Percentiles rank a stretch among this genome's conserved stretches.
Conservation (phyloP, 2,113 vertebrate genomes). For the Lanius collurio region DNA sequence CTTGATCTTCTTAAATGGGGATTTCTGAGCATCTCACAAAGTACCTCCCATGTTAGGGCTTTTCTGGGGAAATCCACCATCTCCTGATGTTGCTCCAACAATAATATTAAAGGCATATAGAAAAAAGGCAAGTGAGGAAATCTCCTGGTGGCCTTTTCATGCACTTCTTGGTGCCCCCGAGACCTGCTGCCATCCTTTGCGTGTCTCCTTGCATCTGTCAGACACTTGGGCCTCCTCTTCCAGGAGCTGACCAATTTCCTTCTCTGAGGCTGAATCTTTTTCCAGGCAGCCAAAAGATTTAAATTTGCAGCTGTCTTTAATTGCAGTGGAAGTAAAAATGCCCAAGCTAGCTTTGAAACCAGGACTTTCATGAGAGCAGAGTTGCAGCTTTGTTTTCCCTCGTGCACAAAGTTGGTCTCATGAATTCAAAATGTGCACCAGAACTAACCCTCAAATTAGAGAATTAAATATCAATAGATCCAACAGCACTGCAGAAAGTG, state of each 20-base stretch:
- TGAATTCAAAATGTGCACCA: neutral
- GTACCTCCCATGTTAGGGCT: neutral
- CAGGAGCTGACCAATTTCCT: conserved; percentile 4
- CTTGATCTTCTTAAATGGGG: neutral
- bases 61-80: neutral
- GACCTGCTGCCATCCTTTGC: neutral
- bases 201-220: neutral
- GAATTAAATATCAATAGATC: neutral
- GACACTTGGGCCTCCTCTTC: neutral
- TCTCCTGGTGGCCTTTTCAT: neutral
- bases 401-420: neutral
- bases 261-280: neutral
- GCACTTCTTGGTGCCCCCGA: neutral
- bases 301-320: conserved; percentile 40
- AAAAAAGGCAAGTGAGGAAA: neutral
- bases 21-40: neutral
- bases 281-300: neutral
- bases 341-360: neutral
- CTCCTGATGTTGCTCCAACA: neutral
- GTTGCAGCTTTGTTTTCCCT: neutral
- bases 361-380: neutral
- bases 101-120: neutral
- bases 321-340: neutral
- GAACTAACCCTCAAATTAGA: neutral
- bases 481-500: neutral